These are phyloP conservation scores for Flexamia atlantica DNA, from an alignment of 2,888 invertebrate genomes.

Conservation along the genomic window DNA sequence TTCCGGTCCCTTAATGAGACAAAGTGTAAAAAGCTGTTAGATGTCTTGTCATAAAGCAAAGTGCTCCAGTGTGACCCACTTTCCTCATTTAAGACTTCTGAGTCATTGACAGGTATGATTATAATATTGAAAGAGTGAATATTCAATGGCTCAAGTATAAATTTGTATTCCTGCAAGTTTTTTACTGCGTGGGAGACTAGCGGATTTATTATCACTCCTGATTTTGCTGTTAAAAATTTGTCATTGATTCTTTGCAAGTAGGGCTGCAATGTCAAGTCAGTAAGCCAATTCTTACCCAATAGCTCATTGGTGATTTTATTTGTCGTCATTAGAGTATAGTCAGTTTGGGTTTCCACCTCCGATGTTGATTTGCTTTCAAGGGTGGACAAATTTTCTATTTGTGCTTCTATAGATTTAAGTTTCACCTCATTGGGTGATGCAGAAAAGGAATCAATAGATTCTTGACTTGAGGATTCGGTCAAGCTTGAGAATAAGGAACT, in stretches of 20 bases:
- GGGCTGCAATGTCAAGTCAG: background rate
- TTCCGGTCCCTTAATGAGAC: slow-evolving; percentile 13
- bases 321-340: background rate
- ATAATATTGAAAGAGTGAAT: background rate
- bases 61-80: slow-evolving; percentile 39
- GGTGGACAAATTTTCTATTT: background rate
- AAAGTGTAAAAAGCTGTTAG: background rate
- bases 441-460: background rate
- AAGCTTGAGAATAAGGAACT: background rate
- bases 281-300: slow-evolving; percentile 18
- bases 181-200: slow-evolving; percentile 17
- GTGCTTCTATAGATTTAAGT: background rate
- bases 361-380: background rate
- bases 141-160: slow-evolving; percentile 11
- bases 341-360: slow-evolving; percentile 21
- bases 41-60: slow-evolving; percentile 1
- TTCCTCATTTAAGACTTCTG: background rate
- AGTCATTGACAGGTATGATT: slow-evolving; percentile 22
- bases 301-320: slow-evolving; percentile 21
- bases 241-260: slow-evolving; percentile 24
- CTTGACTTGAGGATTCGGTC: background rate
- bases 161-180: slow-evolving; percentile 2
- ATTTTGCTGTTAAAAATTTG: slow-evolving; percentile 5
- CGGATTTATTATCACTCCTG: slow-evolving; percentile 2
- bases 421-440: background rate